Evolutionary conservation across 2,797 vertebrate genomes (phyloP).

Genomic region (Poecilia velifera): DNA sequence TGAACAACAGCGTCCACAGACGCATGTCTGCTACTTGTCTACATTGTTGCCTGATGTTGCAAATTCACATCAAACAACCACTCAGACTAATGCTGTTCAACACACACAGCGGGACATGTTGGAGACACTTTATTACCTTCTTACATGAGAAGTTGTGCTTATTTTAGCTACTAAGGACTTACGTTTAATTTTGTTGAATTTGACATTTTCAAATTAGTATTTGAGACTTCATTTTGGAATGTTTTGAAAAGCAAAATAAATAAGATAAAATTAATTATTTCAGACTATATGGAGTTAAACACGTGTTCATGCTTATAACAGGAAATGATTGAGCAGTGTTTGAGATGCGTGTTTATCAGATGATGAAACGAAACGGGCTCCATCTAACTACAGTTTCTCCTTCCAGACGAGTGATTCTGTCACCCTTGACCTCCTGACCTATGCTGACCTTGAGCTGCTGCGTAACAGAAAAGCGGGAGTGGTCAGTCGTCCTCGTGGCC

Average conservation of each 20-base stretch:
- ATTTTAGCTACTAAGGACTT: background rate
- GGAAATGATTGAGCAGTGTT: background rate
- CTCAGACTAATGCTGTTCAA: background rate
- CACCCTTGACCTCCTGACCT: constrained; percentile 93
- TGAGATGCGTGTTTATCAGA: background rate
- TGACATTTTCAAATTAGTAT: background rate
- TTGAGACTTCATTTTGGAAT: background rate
- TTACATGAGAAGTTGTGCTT: background rate
- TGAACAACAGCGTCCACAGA: background rate
- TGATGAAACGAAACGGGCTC: background rate
- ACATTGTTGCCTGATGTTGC: background rate
- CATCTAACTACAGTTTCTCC: constrained; percentile 19
- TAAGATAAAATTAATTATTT: background rate
- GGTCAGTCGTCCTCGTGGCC: constrained; percentile 76
- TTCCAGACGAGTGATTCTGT: constrained; percentile 91
- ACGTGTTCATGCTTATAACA: background rate
- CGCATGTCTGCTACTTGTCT: background rate
- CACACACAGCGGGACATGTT: background rate
- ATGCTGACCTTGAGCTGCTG: constrained; percentile 89
- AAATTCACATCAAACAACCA: background rate
- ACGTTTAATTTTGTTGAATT: background rate
- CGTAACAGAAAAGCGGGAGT: constrained; percentile 88
- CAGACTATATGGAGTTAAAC: background rate
- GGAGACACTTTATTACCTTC: background rate
- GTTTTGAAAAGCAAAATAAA: background rate